Evolutionary conservation across 2,797 vertebrate genomes (phyloP), one percentile per base, ranked within the genome.

Genomic region (Denticeps clupeoides): DNA sequence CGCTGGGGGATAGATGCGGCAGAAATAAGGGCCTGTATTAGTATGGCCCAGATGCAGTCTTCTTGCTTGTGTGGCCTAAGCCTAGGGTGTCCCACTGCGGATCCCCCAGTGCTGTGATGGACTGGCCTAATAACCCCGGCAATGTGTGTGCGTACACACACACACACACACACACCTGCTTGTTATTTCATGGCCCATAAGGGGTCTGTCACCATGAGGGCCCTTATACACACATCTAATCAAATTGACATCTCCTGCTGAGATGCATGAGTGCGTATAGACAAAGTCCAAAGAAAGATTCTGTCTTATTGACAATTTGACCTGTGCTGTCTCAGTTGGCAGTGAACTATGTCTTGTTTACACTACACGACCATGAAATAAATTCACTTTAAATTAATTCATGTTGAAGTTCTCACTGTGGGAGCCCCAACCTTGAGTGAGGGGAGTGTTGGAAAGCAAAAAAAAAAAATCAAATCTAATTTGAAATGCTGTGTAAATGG

Each of bases 171-270:
- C 55, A 73, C 79, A 79, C 75, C 81, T 82, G 80, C 79, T 80
- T 78, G 76, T 83, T 83, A 80, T 83, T 82, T 83, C 74, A 78
- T 81, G 76, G 67, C 67, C 78, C 73, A 77, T 83, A 78, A 78
- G 76, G 77, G 69, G 68, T 63, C 70, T 74, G 77, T 73, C 73
- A 77, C 79, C 77, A 72, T 70, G 49, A 66, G 75, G 70, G 69
- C 72, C 78, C 67, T 78, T 80, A 82, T 83, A 78, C 79, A 77
- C 76, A 79, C 69, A 75, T 78, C 79, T 74, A 82, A 83, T 85
- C 79, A 79, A 77, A 72, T 63, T 63, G 74, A 74, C 68, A 73
- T 70, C n/a, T n/a, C n/a, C n/a, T n/a, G n/a, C n/a, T n/a, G n/a
- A n/a, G n/a, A n/a, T n/a, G n/a, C n/a, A n/a, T n/a, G n/a, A n/a